Percentiles rank a stretch among this genome's conserved stretches.
Evolutionary conservation across 1,140 invertebrate species (phyloP).

Genomic region (Berghia stephanieae): DNA sequence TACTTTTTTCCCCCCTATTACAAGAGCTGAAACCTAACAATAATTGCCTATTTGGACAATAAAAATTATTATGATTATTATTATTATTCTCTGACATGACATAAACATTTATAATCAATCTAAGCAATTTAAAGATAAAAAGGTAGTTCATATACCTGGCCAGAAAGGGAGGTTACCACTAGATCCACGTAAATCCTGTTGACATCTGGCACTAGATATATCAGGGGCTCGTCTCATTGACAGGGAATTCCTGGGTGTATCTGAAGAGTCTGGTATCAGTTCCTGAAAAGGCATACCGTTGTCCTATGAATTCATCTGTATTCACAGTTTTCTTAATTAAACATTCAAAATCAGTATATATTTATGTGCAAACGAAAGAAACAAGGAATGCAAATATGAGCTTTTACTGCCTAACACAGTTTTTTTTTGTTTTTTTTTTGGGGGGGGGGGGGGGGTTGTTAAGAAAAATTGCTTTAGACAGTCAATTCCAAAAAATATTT

Average conservation of each 20-base stretch:
- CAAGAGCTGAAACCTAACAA: neutral
- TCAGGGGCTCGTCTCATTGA: constrained; percentile 75
- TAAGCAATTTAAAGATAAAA: neutral
- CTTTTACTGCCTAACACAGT: neutral
- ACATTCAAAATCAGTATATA: neutral
- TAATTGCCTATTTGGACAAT: neutral
- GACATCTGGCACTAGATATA: constrained; percentile 58
- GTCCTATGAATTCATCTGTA: too few species aligned
- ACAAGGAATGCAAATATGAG: neutral
- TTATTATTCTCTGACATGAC: neutral
- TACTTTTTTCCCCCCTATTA: neutral
- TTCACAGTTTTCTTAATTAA: too few species aligned
- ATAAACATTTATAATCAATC: neutral
- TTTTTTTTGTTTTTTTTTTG: too few species aligned
- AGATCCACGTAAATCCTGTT: constrained; percentile 75
- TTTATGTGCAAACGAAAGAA: neutral
- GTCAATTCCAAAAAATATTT: too few species aligned
- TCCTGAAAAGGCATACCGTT: constrained; percentile 68
- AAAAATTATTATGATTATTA: constrained; percentile 37
- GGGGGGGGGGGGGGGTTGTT: too few species aligned
- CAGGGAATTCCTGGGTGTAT: constrained; percentile 79
- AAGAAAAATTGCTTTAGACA: too few species aligned
- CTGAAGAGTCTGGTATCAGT: constrained; percentile 71
- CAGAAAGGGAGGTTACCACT: constrained; percentile 81
- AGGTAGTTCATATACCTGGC: constrained; percentile 68